Percentiles rank a stretch among this genome's conserved stretches.
Conservation (phyloP, 2,113 vertebrate species). For the Ibidorhyncha struthersii region DNA sequence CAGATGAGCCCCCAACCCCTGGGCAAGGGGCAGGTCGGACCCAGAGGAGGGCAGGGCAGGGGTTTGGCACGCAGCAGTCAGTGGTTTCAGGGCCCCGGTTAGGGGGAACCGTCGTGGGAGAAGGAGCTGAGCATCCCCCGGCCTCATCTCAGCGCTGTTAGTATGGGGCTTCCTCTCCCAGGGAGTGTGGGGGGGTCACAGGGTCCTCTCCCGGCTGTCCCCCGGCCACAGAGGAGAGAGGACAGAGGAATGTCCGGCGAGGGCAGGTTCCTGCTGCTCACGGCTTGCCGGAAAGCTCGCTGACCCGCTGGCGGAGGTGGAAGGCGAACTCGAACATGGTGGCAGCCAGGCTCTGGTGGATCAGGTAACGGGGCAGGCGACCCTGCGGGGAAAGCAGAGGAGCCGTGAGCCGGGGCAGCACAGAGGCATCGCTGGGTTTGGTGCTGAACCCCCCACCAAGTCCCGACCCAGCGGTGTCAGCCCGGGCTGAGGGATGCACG, state of each 20-base stretch:
- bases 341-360: slow-evolving; percentile 93
- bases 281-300: slow-evolving; percentile 71
- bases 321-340: slow-evolving; percentile 97
- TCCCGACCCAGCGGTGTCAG: fast-evolving
- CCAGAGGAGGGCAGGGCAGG: not conserved
- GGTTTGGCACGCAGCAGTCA: not conserved
- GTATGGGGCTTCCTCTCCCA: fast-evolving
- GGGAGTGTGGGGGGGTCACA: not conserved
- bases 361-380: slow-evolving; percentile 93
- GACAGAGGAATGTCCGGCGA: not conserved
- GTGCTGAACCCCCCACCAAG: fast-evolving
- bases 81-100: not conserved
- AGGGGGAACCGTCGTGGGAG: fast-evolving
- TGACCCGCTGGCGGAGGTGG: slow-evolving; percentile 87
- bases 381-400: slow-evolving; percentile 71
- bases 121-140: not conserved
- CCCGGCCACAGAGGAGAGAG: not conserved
- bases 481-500: not conserved
- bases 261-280: not conserved
- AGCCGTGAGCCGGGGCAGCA: fast-evolving
- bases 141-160: not conserved
- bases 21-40: not conserved
- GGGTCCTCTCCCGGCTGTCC: not conserved
- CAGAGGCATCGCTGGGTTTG: fast-evolving
- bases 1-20: not conserved